phyloP scores from a whole-genome alignment of 2,797 vertebrate genomes.

The Mycteria americana region DNA sequence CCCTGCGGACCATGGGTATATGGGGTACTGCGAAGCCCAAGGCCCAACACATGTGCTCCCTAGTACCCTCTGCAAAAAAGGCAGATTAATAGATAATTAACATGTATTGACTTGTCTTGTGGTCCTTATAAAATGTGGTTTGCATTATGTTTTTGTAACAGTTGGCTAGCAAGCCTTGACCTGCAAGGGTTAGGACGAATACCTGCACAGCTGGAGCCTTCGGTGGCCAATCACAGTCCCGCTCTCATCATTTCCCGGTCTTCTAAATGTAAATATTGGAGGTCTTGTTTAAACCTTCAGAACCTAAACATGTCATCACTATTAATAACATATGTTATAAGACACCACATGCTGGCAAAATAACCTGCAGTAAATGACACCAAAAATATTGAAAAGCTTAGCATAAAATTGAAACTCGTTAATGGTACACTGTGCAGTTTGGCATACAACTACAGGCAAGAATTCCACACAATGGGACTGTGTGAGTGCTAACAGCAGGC shows the following conservation, averaged over 20 bases:
- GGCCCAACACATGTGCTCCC: background rate
- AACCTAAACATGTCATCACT: conserved; percentile 60
- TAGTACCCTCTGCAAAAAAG: background rate
- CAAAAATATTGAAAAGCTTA: conserved; percentile 75
- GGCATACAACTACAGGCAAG: conserved; percentile 64
- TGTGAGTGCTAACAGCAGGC: conserved; percentile 73
- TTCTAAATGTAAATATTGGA: conserved; percentile 69
- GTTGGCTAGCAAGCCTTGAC: conserved; percentile 56
- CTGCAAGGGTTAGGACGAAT: conserved; percentile 50
- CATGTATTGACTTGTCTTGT: conserved; percentile 1
- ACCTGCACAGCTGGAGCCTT: conserved; percentile 59
- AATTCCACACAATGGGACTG: conserved; percentile 71
- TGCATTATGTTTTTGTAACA: conserved; percentile 63
- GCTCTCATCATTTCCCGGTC: conserved; percentile 36
- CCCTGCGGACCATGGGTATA: background rate
- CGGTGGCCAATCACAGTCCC: conserved; percentile 10
- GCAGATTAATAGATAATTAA: conserved; percentile 28
- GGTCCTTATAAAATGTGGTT: conserved; percentile 50
- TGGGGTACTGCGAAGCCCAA: background rate
- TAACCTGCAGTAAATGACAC: conserved; percentile 69
- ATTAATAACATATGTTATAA: conserved; percentile 71
- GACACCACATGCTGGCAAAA: conserved; percentile 64
- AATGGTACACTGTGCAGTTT: conserved; percentile 66
- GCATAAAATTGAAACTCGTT: conserved; percentile 74
- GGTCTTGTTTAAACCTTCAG: conserved; percentile 65